Evolutionary conservation across 2,888 invertebrate genomes (phyloP).

Genomic region (Andrena dorsata): DNA sequence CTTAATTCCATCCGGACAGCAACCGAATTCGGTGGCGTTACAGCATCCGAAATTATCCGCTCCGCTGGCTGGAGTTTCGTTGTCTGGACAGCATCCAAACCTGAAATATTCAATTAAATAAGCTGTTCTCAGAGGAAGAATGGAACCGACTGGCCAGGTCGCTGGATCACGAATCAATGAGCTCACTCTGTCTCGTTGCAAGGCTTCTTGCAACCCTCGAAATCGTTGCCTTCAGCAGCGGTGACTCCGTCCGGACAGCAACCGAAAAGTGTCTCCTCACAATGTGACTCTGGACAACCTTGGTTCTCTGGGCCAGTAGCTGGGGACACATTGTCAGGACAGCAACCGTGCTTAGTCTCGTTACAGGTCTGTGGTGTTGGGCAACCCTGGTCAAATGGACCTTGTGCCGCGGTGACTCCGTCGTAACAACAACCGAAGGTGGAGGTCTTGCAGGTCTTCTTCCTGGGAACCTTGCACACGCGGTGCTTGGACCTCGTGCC

Average conservation of each 20-base stretch:
- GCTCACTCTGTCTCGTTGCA: conserved; percentile 87
- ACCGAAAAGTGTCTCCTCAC: conserved; percentile 93
- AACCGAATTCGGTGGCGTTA: conserved; percentile 87
- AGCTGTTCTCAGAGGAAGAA: neutral
- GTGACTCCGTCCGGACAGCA: conserved; percentile 94
- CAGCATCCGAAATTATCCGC: conserved; percentile 84
- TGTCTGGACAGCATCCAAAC: conserved; percentile 87
- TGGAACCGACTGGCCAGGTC: neutral
- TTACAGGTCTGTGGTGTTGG: conserved; percentile 90
- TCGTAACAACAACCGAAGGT: conserved; percentile 95
- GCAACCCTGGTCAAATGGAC: conserved; percentile 94
- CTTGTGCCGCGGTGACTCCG: conserved; percentile 90
- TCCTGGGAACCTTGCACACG: conserved; percentile 87
- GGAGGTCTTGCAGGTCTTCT: conserved; percentile 88
- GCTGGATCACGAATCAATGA: neutral
- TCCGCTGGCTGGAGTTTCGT: conserved; percentile 84
- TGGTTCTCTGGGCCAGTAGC: conserved; percentile 89
- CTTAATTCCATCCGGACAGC: conserved; percentile 90
- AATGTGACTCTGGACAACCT: conserved; percentile 92
- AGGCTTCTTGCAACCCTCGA: conserved; percentile 92
- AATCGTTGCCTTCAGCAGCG: conserved; percentile 92
- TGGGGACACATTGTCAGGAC: conserved; percentile 92
- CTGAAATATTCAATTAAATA: conserved; percentile 55
- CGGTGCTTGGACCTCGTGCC: conserved; percentile 84
- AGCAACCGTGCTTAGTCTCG: conserved; percentile 92